Percentiles rank a stretch among this genome's conserved stretches.
Evolutionary conservation across 2,888 invertebrate species (phyloP).

Genomic region (Melinaea menophilus): DNA sequence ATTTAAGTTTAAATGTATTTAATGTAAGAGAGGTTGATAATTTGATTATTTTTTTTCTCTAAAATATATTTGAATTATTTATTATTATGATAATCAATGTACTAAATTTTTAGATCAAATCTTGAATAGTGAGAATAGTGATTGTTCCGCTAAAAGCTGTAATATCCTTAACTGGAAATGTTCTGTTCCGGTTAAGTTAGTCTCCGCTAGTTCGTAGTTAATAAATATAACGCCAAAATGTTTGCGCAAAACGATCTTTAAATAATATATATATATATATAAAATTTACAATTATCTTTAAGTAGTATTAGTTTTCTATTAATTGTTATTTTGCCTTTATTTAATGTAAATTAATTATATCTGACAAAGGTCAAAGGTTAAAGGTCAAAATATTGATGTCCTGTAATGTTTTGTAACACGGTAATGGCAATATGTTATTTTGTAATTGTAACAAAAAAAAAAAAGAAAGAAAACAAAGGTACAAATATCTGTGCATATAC

Average conservation of each 20-base stretch:
- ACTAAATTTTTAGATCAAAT: not conserved
- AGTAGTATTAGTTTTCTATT: not conserved
- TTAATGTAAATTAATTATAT: not conserved
- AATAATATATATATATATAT: slow-evolving; percentile 5
- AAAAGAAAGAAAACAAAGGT: slow-evolving; percentile 30
- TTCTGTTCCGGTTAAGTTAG: slow-evolving; percentile 11
- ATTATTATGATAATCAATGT: slow-evolving; percentile 12
- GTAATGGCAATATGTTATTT: slow-evolving; percentile 21
- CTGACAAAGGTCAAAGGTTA: too few species aligned
- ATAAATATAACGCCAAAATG: slow-evolving; percentile 4
- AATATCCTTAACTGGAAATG: not conserved
- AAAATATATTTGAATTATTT: slow-evolving; percentile 10
- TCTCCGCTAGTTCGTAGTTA: slow-evolving; percentile 20
- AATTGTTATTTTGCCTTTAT: slow-evolving; percentile 1
- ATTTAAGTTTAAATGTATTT: not conserved
- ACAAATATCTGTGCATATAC: slow-evolving; percentile 37
- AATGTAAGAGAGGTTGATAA: not conserved
- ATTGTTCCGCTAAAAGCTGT: not conserved
- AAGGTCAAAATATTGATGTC: too few species aligned
- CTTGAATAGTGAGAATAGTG: not conserved
- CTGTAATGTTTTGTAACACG: too few species aligned
- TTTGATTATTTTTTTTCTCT: not conserved
- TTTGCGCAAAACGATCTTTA: slow-evolving; percentile 7
- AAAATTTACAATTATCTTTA: slow-evolving; percentile 5
- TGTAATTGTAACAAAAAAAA: slow-evolving; percentile 17